Base-by-base conservation (phyloP, 1,140 invertebrate species). In the Lepidurus couesii region DNA sequence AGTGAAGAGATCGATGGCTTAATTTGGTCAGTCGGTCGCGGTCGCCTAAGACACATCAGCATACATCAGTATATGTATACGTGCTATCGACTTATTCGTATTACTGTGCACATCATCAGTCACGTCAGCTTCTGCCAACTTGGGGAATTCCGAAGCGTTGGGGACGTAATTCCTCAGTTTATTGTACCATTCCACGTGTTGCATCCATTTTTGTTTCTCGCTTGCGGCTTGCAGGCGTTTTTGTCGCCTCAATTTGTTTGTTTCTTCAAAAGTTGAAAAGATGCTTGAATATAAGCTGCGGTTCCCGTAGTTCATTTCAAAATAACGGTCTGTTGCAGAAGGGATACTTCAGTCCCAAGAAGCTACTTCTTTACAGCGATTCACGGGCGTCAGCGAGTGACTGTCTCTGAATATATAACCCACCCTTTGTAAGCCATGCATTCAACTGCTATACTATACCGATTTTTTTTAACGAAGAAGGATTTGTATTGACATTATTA, bases 201-300 rank as follows among this genome's bases (percentile, higher is more conserved):
- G 45, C 45, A 47, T 47, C 45, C 45, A 47, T 47, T 47, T 47
- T 47, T 47, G 45, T 47, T 47, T 47, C 45, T 47, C 45, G 45
- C 45, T 47, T 47, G 45, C 45, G 10, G 45, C 45, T 47, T 47
- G 45, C 45, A 47, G 10, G 5, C 45, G 7, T 47, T 47, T 47
- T 47, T 47, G 45, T 10, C 45, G 45, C 45, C 45, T 47, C 16
- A 47, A 47, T 16, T 47, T 47, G 45, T 5, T 47, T 9, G 45
- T 47, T 5, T 47, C 45, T 47, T 47, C 45, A 16, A 47, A 47
- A 47, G 45, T 47, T 7, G 45, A 47, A 47, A 47, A 47, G 6
- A 16, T 47, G 45, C 10, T 47, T 47, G 45, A 47, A 16, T 47
- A 47, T 16, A 7, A 34, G 34, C 34, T 34, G 34, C 34, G 34